Evolutionary conservation across 2,113 vertebrate genomes (phyloP).

Genomic region (Gnathonemus longibarbis): DNA sequence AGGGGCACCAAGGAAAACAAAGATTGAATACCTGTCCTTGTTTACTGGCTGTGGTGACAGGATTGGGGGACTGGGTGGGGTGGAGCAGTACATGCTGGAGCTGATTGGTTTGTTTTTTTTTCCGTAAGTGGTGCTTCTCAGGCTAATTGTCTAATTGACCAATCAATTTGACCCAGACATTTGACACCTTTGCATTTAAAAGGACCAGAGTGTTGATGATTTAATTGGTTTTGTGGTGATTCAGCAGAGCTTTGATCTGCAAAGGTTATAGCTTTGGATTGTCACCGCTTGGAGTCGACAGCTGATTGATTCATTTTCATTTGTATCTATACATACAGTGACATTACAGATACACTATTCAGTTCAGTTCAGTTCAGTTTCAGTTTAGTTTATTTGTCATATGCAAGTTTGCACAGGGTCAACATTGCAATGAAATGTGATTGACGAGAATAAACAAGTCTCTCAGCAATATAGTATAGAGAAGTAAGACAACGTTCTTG

Average conservation of each 20-base stretch:
- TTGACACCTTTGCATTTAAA: background rate
- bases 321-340: background rate
- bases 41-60: background rate
- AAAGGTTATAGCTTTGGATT: slow-evolving; percentile 12
- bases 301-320: background rate
- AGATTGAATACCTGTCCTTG: background rate
- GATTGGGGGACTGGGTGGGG: background rate
- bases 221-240: slow-evolving; percentile 15
- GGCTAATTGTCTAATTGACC: slow-evolving; percentile 7
- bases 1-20: background rate
- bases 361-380: no score
- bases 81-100: background rate
- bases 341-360: background rate
- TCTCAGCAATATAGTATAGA: no score
- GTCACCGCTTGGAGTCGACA: background rate
- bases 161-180: background rate
- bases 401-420: no score
- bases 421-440: no score
- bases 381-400: no score
- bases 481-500: no score
- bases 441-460: no score
- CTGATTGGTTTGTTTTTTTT: slow-evolving; percentile 8
- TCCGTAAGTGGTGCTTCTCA: background rate
- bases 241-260: slow-evolving; percentile 18
- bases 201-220: background rate